Percentiles rank a stretch among this genome's conserved stretches.
These are phyloP conservation scores for Arctocebus calabarensis DNA, from an alignment of 2,797 vertebrate species.

Conservation along the genomic window DNA sequence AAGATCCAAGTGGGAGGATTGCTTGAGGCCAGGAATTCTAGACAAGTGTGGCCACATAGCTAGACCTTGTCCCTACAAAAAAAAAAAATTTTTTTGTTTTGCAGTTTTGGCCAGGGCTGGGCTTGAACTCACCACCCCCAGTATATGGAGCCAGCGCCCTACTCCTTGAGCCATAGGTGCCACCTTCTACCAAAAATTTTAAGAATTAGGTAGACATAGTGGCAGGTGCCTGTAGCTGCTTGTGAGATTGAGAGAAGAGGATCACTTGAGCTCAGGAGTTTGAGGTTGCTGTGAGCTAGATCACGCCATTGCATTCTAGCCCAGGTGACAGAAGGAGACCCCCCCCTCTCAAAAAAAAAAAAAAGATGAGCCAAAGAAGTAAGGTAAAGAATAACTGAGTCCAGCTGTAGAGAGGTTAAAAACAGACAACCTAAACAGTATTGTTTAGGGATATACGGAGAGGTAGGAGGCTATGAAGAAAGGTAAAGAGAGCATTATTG, in stretches of 20 bases:
- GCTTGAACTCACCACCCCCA: no score
- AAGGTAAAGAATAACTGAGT: not conserved
- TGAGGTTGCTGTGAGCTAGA: not conserved
- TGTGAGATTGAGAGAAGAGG: not conserved
- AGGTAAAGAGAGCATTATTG: not conserved
- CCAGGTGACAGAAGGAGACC: not conserved
- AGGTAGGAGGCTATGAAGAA: not conserved
- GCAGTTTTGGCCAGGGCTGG: no score
- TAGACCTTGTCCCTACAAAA: not conserved
- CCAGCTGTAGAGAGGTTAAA: not conserved
- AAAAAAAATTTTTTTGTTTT: not conserved
- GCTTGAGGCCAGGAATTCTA: not conserved
- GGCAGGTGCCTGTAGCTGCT: not conserved
- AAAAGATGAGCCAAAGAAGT: conserved; percentile 12
- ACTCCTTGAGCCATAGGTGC: no score
- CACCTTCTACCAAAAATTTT: not conserved
- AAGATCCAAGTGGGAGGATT: not conserved
- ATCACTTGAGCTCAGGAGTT: not conserved
- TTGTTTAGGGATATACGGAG: not conserved
- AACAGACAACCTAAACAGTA: not conserved
- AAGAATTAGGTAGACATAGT: not conserved
- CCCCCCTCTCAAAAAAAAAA: not conserved
- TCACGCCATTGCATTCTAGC: not conserved
- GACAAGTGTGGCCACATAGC: not conserved
- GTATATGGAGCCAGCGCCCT: no score